A percentile compares a stretch with the other conserved stretches of the same genome.
Conservation (phyloP, 2,797 vertebrate genomes). For the Cirrhinus molitorella region DNA sequence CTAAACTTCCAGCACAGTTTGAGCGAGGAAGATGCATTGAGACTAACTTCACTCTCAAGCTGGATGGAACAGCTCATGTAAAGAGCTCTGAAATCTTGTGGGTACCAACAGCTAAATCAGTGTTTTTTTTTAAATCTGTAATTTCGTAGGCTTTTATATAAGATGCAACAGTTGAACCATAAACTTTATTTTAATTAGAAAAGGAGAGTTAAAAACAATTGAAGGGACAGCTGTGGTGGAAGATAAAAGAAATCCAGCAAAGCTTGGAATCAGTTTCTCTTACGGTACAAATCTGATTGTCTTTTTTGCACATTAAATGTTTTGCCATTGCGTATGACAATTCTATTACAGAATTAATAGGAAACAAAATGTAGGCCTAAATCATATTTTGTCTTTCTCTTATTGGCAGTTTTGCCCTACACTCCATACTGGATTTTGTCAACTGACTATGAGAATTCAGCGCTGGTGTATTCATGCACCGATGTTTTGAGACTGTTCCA, state of each 20-base stretch:
- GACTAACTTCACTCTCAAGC: conserved; percentile 85
- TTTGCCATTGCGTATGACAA: neutral
- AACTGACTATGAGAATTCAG: conserved; percentile 87
- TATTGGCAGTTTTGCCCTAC: conserved; percentile 83
- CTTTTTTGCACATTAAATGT: neutral
- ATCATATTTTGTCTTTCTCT: neutral
- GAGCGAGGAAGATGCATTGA: conserved; percentile 90
- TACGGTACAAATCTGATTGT: conserved; percentile 78
- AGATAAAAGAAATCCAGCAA: conserved; percentile 86
- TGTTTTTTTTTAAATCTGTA: too few relatives aligned
- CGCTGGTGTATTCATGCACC: conserved; percentile 91
- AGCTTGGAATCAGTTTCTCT: conserved; percentile 87
- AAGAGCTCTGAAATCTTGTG: conserved; percentile 89
- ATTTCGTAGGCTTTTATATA: neutral
- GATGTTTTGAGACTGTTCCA: conserved; percentile 87
- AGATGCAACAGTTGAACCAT: neutral
- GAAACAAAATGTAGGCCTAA: neutral
- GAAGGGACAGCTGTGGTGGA: conserved; percentile 82
- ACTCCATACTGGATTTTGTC: conserved; percentile 90
- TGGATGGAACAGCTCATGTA: conserved; percentile 84
- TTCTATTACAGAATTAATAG: neutral
- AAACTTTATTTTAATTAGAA: conserved; percentile 72
- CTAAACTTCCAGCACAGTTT: conserved; percentile 87
- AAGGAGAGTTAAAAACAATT: conserved; percentile 79
- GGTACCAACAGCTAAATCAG: conserved; percentile 66